Conservation (phyloP, 2,888 invertebrate species). For the Lasioglossum morio region DNA sequence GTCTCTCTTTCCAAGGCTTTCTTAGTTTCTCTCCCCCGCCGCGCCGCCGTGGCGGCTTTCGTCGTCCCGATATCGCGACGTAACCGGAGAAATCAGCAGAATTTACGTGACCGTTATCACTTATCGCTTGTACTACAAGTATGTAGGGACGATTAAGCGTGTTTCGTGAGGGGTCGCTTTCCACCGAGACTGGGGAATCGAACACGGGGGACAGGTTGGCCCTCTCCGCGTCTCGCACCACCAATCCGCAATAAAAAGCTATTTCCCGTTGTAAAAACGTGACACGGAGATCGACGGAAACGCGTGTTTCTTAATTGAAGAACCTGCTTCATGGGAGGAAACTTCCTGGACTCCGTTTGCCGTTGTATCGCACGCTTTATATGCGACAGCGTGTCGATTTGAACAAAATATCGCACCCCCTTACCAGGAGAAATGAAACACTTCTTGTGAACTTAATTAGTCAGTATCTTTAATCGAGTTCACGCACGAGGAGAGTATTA, state of each 20-base stretch:
- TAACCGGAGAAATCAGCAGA: constrained; percentile 47
- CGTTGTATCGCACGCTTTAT: background rate
- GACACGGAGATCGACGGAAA: background rate
- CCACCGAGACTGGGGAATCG: constrained; percentile 2
- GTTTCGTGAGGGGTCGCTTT: constrained; percentile 3
- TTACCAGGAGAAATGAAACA: background rate
- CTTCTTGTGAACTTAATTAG: background rate
- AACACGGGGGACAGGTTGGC: background rate
- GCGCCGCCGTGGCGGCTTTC: constrained; percentile 30
- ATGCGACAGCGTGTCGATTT: background rate
- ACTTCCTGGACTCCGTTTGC: background rate
- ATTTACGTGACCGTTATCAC: constrained; percentile 49
- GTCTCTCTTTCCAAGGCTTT: constrained; percentile 30
- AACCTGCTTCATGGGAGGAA: background rate
- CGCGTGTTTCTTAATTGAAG: constrained; percentile 2
- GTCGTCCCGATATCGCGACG: constrained; percentile 38
- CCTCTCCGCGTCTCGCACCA: background rate
- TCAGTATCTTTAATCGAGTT: too few species aligned
- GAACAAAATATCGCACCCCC: background rate
- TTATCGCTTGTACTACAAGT: constrained; percentile 53
- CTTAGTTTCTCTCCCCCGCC: background rate
- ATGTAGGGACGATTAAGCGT: constrained; percentile 51
- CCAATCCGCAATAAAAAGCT: constrained; percentile 32
- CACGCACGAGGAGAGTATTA: too few species aligned
- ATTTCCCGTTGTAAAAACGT: constrained; percentile 44